phyloP scores from a whole-genome alignment of 2,797 vertebrate species.

The Novumbra hubbsi region DNA sequence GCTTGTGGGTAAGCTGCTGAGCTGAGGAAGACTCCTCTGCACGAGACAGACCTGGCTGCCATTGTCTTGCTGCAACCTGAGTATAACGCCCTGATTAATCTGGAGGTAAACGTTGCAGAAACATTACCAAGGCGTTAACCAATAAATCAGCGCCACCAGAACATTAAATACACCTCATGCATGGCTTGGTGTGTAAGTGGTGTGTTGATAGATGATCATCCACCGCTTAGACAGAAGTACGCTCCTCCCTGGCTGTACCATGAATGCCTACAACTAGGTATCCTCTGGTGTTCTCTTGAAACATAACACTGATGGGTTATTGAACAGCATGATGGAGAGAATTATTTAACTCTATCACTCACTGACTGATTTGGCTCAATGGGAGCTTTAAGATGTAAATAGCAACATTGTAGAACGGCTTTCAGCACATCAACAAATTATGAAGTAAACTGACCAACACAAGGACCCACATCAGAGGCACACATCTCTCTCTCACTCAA shows the following conservation, averaged over 20 bases:
- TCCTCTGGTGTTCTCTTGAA: not conserved
- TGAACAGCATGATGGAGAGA: not conserved
- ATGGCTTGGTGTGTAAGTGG: conserved; percentile 14
- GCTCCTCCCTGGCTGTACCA: not conserved
- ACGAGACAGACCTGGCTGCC: conserved; percentile 56
- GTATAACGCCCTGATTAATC: conserved; percentile 56
- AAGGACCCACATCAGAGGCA: not conserved
- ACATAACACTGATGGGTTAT: not conserved
- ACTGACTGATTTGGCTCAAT: not conserved
- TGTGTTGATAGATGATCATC: conserved; percentile 20
- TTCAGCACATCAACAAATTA: not conserved
- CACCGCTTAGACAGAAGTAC: not conserved
- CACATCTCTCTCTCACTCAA: not conserved
- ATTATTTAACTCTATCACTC: not conserved
- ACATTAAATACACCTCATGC: conserved; percentile 29
- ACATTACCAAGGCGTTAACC: conserved; percentile 33
- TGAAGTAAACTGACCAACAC: not conserved
- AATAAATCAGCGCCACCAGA: conserved; percentile 34
- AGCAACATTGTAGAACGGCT: not conserved
- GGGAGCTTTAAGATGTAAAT: not conserved
- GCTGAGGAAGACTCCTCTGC: conserved; percentile 47
- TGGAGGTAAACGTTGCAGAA: conserved; percentile 55
- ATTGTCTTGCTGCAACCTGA: conserved; percentile 55
- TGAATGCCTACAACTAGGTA: not conserved
- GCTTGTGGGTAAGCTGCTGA: conserved; percentile 59